Evolutionary conservation across 2,888 invertebrate genomes (phyloP).

Genomic region (Macrophya alboannulata): DNA sequence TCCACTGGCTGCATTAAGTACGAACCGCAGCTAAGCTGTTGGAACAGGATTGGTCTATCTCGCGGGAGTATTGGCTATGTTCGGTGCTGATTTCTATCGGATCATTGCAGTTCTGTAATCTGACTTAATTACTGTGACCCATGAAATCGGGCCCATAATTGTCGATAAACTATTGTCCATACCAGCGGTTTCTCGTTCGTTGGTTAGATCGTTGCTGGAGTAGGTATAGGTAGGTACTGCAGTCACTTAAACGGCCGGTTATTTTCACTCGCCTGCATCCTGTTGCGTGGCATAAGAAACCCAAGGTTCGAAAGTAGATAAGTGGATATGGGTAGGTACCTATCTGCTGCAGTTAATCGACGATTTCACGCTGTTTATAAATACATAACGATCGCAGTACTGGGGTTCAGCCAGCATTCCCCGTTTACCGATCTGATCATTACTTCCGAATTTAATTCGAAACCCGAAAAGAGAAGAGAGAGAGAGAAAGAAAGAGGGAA

Average conservation of each 20-base stretch:
- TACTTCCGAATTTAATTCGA: neutral
- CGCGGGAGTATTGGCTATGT: neutral
- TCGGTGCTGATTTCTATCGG: conserved; percentile 26
- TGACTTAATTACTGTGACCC: conserved; percentile 38
- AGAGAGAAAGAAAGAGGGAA: too few relatives aligned
- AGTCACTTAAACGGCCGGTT: conserved; percentile 28
- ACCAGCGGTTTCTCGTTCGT: neutral
- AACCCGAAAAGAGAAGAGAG: neutral
- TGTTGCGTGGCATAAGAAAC: conserved; percentile 32
- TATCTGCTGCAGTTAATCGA: conserved; percentile 27
- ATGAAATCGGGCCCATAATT: neutral
- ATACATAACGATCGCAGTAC: neutral
- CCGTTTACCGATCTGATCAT: neutral
- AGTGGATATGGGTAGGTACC: conserved; percentile 28
- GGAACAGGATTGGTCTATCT: neutral
- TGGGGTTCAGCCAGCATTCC: neutral
- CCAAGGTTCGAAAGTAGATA: conserved; percentile 41
- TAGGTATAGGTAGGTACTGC: neutral
- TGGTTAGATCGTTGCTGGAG: neutral
- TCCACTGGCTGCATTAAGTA: neutral
- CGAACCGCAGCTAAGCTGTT: neutral
- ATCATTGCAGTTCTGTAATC: conserved; percentile 7
- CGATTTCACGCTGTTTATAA: conserved; percentile 41
- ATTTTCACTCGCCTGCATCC: conserved; percentile 42
- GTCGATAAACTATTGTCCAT: conserved; percentile 2